phyloP scores from a whole-genome alignment of 2,888 invertebrate species.

The Philereme transversata region DNA sequence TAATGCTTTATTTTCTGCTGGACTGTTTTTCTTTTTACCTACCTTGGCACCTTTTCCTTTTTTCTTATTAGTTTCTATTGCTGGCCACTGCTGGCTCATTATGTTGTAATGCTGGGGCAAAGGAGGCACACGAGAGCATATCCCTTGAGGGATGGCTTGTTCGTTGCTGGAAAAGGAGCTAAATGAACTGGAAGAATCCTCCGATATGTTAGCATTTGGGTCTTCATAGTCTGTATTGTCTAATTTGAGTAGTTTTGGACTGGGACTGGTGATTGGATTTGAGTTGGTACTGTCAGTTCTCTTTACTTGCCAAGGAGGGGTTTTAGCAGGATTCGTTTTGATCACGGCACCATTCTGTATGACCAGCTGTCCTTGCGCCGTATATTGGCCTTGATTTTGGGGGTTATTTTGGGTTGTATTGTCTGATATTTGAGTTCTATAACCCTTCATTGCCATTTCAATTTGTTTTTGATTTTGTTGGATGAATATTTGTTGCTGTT shows the following conservation, averaged over 20 bases:
- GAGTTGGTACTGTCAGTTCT: constrained; percentile 58
- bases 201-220: constrained; percentile 61
- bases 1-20: constrained; percentile 61
- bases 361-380: constrained; percentile 71
- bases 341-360: constrained; percentile 79
- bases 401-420: constrained; percentile 62
- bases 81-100: constrained; percentile 76
- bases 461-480: constrained; percentile 82
- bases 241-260: constrained; percentile 64
- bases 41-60: constrained; percentile 84
- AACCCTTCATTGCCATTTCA: constrained; percentile 81
- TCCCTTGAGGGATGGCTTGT: constrained; percentile 71
- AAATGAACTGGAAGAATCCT: constrained; percentile 64
- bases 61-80: constrained; percentile 69
- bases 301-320: constrained; percentile 85
- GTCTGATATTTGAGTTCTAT: constrained; percentile 66
- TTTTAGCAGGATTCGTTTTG: constrained; percentile 79
- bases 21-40: constrained; percentile 75
- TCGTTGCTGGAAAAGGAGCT: constrained; percentile 66
- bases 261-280: constrained; percentile 62
- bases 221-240: constrained; percentile 71
- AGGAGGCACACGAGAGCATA: constrained; percentile 89
- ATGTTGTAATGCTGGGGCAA: constrained; percentile 86
- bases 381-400: constrained; percentile 61
- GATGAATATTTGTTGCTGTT: constrained; percentile 83